Base-by-base conservation (phyloP, 2,888 invertebrate genomes). In the Amblyteles armatorius region DNA sequence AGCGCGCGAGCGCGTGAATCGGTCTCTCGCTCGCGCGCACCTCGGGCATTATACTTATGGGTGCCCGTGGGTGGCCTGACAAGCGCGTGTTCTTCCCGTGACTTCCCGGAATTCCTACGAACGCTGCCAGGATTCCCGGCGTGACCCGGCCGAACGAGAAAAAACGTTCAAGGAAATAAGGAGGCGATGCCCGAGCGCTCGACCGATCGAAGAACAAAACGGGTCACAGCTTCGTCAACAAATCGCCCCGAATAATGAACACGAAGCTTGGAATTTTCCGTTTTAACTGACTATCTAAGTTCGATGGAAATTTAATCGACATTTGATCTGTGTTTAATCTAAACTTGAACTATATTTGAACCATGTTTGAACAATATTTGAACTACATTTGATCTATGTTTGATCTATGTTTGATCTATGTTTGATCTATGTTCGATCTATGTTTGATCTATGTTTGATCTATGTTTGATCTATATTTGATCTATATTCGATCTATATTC, bases 21-120 rank as follows among this genome's bases (percentile, higher is more conserved):
- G 67, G 68, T 63, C 79, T 40, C 73, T 74, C 74, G 72, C 85
- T 84, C 88, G 78, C 85, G 84, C 89, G 89, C 90, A 90, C 89
- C 88, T 67, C 90, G 33, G 60, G 92, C 89, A 88, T 91, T 92
- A 93, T 93, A 93, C 91, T 93, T 93, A 93, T 93, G 93, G 93
- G 91, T 91, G 90, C 87, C 90, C 92, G 92, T 93, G 93, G 93
- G 93, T 93, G 93, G 93, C 90, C 91, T 88, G 91, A 90, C 91
- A 89, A 88, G 88, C 79, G 82, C 87, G 87, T 88, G 87, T 90
- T 81, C 87, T 86, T 86, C 89, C 84, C 79, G 82, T 78, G 87
- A 84, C 91, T 91, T 92, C 90, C 91, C 89, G 91, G 90, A 92
- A 93, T 92, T 90, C 88, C 88, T 86, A 79, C 73, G 48, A 65